Evolutionary conservation across 1,140 invertebrate species (phyloP).

Genomic region (Sitophilus oryzae): DNA sequence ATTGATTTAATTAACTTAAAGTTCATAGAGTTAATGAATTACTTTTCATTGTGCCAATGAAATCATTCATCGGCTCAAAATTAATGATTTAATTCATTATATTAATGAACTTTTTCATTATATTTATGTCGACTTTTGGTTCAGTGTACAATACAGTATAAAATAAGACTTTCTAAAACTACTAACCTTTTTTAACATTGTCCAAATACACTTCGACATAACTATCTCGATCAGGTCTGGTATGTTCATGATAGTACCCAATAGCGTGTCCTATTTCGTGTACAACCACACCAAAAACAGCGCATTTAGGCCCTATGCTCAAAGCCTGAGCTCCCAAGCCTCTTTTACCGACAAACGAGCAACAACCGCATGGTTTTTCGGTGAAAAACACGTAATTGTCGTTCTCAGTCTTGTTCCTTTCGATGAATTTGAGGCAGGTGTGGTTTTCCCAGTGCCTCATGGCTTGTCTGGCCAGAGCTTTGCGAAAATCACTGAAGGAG

Average conservation of each 20-base stretch:
- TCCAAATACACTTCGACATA: conserved; percentile 87
- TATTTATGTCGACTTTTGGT: too few relatives aligned
- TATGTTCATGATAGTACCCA: conserved; percentile 97
- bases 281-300: conserved; percentile 44
- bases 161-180: conserved; percentile 1
- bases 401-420: conserved; percentile 18
- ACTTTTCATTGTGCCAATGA: too few relatives aligned
- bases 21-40: too few relatives aligned
- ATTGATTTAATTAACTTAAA: too few relatives aligned
- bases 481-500: conserved; percentile 12
- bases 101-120: too few relatives aligned
- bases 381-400: conserved; percentile 25
- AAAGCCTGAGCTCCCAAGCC: conserved; percentile 31
- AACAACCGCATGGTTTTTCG: conserved; percentile 33
- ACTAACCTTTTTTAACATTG: conserved; percentile 89
- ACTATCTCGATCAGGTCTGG: conserved; percentile 87
- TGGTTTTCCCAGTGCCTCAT: conserved; percentile 28
- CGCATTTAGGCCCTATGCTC: conserved; percentile 35
- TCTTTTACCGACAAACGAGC: conserved; percentile 41
- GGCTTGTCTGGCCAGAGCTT: conserved; percentile 21
- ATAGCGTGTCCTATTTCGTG: conserved; percentile 56
- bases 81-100: too few relatives aligned
- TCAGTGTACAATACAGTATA: too few relatives aligned
- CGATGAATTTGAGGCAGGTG: conserved; percentile 24
- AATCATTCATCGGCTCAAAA: too few relatives aligned